Evolutionary conservation across 2,113 vertebrate genomes (phyloP).

Genomic region (Aphyosemion australe): DNA sequence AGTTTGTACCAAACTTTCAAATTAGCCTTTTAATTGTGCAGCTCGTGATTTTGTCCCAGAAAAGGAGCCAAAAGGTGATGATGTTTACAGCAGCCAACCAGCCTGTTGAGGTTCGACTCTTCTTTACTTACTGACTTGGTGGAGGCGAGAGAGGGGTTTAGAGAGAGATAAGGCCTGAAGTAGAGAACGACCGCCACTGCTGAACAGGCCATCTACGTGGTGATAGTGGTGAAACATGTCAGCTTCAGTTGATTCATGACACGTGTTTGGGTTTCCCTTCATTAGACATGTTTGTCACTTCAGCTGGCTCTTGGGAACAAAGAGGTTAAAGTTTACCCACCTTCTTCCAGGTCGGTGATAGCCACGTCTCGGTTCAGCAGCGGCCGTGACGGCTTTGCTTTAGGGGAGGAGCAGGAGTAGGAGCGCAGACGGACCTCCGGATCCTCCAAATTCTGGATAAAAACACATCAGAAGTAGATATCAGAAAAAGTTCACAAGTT

Average conservation of each 20-base stretch:
- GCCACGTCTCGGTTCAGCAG: slow-evolving; percentile 76
- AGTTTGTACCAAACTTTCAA: neutral
- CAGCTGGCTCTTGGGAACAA: slow-evolving; percentile 37
- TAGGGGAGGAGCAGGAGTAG: slow-evolving; percentile 91
- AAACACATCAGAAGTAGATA: slow-evolving; percentile 5
- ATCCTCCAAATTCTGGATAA: slow-evolving; percentile 76
- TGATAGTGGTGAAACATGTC: no score
- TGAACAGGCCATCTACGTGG: slow-evolving; percentile 69
- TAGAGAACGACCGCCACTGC: slow-evolving; percentile 66
- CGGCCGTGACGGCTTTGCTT: slow-evolving; percentile 78
- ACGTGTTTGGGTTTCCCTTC: slow-evolving; percentile 25
- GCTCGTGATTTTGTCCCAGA: slow-evolving; percentile 22
- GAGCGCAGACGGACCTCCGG: slow-evolving; percentile 88
- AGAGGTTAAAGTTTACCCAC: slow-evolving; percentile 76
- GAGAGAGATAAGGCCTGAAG: slow-evolving; percentile 79
- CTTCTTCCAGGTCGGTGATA: slow-evolving; percentile 79
- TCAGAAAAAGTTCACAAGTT: slow-evolving; percentile 13
- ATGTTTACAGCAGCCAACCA: slow-evolving; percentile 1
- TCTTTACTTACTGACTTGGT: slow-evolving; percentile 79
- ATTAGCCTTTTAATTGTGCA: slow-evolving; percentile 36
- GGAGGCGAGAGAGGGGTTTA: slow-evolving; percentile 80
- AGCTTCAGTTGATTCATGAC: slow-evolving; percentile 39
- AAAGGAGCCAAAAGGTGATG: slow-evolving; percentile 7
- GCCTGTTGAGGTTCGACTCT: neutral
- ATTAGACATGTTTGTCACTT: slow-evolving; percentile 44